A percentile compares a stretch with the other conserved stretches of the same genome.
Conservation (phyloP, 2,797 vertebrate species). For the Hypotaenidia philippensis region DNA sequence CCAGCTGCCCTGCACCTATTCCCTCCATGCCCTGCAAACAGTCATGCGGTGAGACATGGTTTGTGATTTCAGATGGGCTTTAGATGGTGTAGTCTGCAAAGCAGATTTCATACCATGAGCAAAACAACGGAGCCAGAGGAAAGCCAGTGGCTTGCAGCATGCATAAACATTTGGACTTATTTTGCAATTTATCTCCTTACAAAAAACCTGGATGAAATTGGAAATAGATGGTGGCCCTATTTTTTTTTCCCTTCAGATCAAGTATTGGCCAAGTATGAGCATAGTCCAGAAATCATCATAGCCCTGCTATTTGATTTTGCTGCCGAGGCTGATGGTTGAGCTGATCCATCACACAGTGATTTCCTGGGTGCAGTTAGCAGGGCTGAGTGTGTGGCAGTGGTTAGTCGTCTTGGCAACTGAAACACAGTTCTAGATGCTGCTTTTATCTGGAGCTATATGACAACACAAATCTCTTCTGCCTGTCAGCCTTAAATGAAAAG, state of each 20-base stretch:
- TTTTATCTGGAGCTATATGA: conserved; percentile 2
- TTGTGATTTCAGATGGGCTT: not conserved
- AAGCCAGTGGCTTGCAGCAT: not conserved
- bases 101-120: not conserved
- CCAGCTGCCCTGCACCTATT: not conserved
- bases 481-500: not conserved
- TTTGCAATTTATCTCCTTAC: not conserved
- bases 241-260: not conserved
- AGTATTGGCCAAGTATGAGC: not conserved
- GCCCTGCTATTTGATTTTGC: not conserved
- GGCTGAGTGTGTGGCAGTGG: not conserved
- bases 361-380: not conserved
- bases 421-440: not conserved
- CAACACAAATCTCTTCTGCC: not conserved
- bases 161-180: not conserved
- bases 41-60: rapidly evolving
- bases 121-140: not conserved
- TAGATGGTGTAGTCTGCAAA: not conserved
- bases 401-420: conserved; percentile 49
- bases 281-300: not conserved
- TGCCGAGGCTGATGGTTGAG: not conserved
- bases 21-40: not conserved
- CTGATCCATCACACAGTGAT: not conserved
- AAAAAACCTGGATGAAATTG: not conserved
- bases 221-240: not conserved